Evolutionary conservation across 1,140 invertebrate genomes (phyloP), one percentile per base, ranked within the genome.

Genomic region (Ips nitidus): DNA sequence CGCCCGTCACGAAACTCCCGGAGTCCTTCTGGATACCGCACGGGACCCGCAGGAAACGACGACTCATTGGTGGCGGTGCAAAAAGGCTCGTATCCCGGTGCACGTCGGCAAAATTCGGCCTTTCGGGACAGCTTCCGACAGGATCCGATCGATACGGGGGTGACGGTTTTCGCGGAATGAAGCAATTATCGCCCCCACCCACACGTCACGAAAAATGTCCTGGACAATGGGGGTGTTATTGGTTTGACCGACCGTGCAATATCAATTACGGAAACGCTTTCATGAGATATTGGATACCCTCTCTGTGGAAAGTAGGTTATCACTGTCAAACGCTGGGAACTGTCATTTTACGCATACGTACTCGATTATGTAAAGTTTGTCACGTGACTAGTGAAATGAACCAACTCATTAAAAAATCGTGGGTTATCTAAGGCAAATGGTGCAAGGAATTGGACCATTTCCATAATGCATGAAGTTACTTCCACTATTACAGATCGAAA

Each of bases 111-210:
- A 57, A 56, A 52, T 64, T 75, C 72, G 74, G 71, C 45, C 65
- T 7, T 3, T 8, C 73, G 62, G 70, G 61, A 41, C 71, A 74
- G 71, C 57, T 56, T 74, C 74, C 74, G 74, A 75, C 37, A 71
- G 71, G 71, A 74, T 53, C 74, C 73, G 74, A 74, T 75, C 74
- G 69, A 75, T 75, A 75, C 22, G 45, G 40, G n/a, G 53, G 56
- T 57, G 66, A 50, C 38, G 56, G 50, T 60, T 58, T 47, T n/a
- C 3, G 8, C 42, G n/a, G 64, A 45, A 47, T 57, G 41, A 43
- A 47, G 64, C 58, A 50, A 57, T 68, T 68, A 60, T 41, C 8
- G 38, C n/a, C n/a, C n/a, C 22, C 22, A 22, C 22, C 22, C 52
- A 55, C 8, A 37, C 8, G 37, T 38, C 8, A 47, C n/a, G 45